Evolutionary conservation across 2,888 invertebrate species (phyloP).

Genomic region (Monoplex corrugatus): DNA sequence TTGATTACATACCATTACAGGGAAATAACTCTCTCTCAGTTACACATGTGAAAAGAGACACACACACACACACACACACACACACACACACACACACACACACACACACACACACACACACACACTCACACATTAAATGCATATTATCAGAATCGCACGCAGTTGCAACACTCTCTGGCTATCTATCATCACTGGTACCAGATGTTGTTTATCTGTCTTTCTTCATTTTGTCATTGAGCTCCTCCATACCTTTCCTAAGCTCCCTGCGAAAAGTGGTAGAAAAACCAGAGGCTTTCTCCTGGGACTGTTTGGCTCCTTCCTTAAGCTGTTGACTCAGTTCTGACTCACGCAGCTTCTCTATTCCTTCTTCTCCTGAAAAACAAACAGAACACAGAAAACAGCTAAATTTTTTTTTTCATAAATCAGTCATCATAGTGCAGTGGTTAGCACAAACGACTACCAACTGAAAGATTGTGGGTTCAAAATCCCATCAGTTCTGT

Average conservation of each 20-base stretch:
- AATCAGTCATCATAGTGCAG: not conserved
- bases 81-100: too few relatives aligned
- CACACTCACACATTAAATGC: not conserved
- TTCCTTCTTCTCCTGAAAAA: constrained; percentile 57
- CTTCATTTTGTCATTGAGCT: constrained; percentile 54
- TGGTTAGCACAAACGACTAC: not conserved
- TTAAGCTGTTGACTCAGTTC: constrained; percentile 51
- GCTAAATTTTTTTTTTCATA: not conserved
- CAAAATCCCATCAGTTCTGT: too few relatives aligned
- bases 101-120: too few relatives aligned
- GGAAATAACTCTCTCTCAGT: too few relatives aligned
- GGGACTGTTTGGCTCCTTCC: constrained; percentile 46
- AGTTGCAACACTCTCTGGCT: constrained; percentile 50
- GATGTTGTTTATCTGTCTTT: constrained; percentile 35
- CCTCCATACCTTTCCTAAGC: constrained; percentile 53
- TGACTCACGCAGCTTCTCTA: constrained; percentile 57
- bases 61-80: too few relatives aligned
- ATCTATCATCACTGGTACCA: not conserved
- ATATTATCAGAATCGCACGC: too few relatives aligned
- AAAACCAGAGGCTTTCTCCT: constrained; percentile 48
- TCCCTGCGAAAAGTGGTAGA: constrained; percentile 53
- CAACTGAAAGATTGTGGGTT: too few relatives aligned
- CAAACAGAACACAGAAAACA: too few relatives aligned
- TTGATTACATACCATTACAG: too few relatives aligned
- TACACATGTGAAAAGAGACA: too few relatives aligned